Conservation (phyloP, 2,888 invertebrate species). For the Hirtodrosophila trivittata region DNA sequence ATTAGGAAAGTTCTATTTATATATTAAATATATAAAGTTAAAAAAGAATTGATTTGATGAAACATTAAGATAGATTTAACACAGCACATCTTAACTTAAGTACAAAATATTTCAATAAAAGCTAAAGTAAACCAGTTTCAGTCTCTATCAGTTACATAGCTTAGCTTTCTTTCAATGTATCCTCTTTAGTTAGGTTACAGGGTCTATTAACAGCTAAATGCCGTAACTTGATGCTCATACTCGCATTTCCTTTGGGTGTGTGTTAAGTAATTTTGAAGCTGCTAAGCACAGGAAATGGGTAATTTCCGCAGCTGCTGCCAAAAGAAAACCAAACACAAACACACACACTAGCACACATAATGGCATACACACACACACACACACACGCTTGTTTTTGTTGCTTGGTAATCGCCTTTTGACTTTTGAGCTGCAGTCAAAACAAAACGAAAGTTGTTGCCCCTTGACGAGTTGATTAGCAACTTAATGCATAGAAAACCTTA, state of each 20-base stretch:
- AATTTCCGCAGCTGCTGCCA: conserved; percentile 67
- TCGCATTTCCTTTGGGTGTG: conserved; percentile 36
- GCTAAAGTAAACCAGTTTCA: too few relatives aligned
- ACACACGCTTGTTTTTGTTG: conserved; percentile 10
- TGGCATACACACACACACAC: conserved; percentile 11
- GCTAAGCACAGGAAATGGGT: conserved; percentile 72
- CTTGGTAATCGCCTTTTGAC: conserved; percentile 10
- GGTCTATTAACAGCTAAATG: conserved; percentile 14
- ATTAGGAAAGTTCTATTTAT: too few relatives aligned
- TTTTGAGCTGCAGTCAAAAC: conserved; percentile 15
- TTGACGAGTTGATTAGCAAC: conserved; percentile 2
- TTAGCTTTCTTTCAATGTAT: neutral
- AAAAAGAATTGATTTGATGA: too few relatives aligned
- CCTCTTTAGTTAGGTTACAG: neutral
- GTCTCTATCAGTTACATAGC: neutral
- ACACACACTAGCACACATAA: conserved; percentile 15
- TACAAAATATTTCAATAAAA: too few relatives aligned
- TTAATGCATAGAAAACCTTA: too few relatives aligned
- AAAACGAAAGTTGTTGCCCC: conserved; percentile 6
- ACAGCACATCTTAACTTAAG: too few relatives aligned
- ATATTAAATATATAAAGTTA: too few relatives aligned
- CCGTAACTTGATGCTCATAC: conserved; percentile 28
- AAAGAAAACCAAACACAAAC: conserved; percentile 26
- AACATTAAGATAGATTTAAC: too few relatives aligned
- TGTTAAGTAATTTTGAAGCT: conserved; percentile 65